Conservation (phyloP, 2,113 vertebrate species). For the Dissostichus mawsoni region DNA sequence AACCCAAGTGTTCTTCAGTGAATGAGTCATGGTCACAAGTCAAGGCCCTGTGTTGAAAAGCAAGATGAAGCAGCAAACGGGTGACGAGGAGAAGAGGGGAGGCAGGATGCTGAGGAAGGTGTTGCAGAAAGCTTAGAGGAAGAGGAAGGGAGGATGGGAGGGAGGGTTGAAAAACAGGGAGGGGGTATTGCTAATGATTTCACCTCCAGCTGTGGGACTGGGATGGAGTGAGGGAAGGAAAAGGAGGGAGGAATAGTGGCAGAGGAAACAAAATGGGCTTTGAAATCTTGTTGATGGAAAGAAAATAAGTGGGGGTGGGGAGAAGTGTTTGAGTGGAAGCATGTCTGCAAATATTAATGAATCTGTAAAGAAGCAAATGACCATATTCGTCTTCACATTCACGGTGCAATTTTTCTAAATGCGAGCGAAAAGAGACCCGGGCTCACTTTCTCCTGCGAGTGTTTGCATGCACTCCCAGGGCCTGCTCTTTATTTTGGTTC, state of each 20-base stretch:
- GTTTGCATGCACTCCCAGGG: constrained; percentile 15
- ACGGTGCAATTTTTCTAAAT: constrained; percentile 15
- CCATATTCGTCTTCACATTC: constrained; percentile 48
- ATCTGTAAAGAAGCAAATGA: constrained; percentile 56
- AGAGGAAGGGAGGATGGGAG: constrained; percentile 35
- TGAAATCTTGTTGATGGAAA: constrained; percentile 78
- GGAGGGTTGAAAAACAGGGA: constrained; percentile 66
- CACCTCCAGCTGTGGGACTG: constrained; percentile 80
- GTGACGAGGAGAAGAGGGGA: constrained; percentile 34
- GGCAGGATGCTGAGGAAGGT: constrained; percentile 71
- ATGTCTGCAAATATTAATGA: constrained; percentile 73
- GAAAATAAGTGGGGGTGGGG: constrained; percentile 68
- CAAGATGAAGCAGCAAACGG: constrained; percentile 23
- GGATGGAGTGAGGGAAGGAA: constrained; percentile 66
- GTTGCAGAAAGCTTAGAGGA: constrained; percentile 62
- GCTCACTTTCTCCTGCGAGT: constrained; percentile 17
- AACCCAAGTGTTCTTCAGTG: constrained; percentile 7
- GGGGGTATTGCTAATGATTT: constrained; percentile 79
- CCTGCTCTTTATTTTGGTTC: constrained; percentile 64
- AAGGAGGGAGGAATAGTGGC: constrained; percentile 75
- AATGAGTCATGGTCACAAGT: constrained; percentile 13
- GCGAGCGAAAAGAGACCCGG: constrained; percentile 7
- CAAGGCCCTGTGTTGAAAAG: constrained; percentile 22
- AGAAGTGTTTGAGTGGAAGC: constrained; percentile 56
- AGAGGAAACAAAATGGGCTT: constrained; percentile 73